Percentiles rank a stretch among this genome's conserved stretches.
phyloP scores from a whole-genome alignment of 1,140 invertebrate species.

The Musca domestica region DNA sequence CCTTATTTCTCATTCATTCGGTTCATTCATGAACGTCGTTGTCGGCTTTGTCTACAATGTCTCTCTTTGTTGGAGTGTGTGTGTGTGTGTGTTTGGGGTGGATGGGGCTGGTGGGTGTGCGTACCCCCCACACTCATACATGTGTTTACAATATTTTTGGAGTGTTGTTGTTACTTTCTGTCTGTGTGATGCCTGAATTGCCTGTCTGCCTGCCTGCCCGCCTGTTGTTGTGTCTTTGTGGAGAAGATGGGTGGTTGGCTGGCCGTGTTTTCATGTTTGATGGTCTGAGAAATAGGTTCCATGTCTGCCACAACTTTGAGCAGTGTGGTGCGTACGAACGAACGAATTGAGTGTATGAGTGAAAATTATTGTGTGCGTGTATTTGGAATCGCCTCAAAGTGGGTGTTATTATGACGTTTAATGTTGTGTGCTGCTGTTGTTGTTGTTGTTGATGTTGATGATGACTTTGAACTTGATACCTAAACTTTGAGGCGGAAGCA shows the following conservation, averaged over 20 bases:
- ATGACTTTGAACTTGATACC: constrained; percentile 24
- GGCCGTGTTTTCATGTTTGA: background rate
- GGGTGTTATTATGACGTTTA: constrained; percentile 17
- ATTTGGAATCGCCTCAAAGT: background rate
- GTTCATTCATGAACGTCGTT: background rate
- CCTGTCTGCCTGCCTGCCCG: too few species aligned
- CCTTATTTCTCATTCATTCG: constrained; percentile 1
- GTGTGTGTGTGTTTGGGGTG: too few species aligned
- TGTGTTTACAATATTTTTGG: too few species aligned
- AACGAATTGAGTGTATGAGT: background rate
- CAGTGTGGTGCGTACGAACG: background rate
- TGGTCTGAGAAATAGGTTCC: background rate
- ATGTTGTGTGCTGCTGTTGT: background rate
- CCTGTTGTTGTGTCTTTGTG: too few species aligned
- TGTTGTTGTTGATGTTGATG: background rate
- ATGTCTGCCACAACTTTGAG: constrained; percentile 1
- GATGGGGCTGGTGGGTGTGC: too few species aligned
- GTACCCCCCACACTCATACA: background rate
- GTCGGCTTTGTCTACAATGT: background rate
- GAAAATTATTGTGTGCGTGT: background rate
- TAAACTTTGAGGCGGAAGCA: constrained; percentile 4
- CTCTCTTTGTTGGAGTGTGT: background rate
- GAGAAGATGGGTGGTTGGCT: background rate
- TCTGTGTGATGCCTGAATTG: too few species aligned
- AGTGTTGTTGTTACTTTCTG: too few species aligned